Conservation (phyloP, 2,113 vertebrate genomes). For the Hiodon alosoides region DNA sequence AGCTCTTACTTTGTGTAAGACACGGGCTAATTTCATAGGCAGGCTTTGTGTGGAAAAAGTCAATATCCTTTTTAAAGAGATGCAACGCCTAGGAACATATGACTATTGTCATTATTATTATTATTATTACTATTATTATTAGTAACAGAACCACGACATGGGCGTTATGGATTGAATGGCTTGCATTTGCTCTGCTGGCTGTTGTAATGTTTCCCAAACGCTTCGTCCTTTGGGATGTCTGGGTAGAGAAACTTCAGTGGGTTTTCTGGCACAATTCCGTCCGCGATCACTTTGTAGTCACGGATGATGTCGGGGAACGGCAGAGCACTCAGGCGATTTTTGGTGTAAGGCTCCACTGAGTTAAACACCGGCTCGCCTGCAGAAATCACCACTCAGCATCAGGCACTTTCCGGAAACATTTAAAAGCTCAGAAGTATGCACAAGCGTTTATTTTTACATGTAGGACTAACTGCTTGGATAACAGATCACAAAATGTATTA, state of each 20-base stretch:
- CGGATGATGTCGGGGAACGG: slow-evolving; percentile 89
- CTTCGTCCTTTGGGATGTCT: slow-evolving; percentile 89
- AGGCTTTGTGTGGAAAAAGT: no score
- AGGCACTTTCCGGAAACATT: neutral
- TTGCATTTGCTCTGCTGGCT: slow-evolving; percentile 82
- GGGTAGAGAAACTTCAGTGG: slow-evolving; percentile 95
- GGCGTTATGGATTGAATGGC: slow-evolving; percentile 8
- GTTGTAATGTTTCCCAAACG: slow-evolving; percentile 92
- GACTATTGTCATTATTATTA: neutral
- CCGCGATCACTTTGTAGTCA: slow-evolving; percentile 91
- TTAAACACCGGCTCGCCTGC: slow-evolving; percentile 84
- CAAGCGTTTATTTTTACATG: neutral
- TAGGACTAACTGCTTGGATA: no score
- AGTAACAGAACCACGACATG: neutral
- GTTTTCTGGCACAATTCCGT: slow-evolving; percentile 85
- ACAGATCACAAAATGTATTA: no score
- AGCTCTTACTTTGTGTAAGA: no score
- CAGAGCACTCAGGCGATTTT: slow-evolving; percentile 80
- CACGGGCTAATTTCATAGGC: no score
- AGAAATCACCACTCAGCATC: slow-evolving; percentile 7
- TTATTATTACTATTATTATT: neutral
- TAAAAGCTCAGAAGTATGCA: neutral
- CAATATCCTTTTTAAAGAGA: no score
- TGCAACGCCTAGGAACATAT: no score
- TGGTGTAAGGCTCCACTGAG: slow-evolving; percentile 93